phyloP scores from a whole-genome alignment of 2,888 invertebrate species.

The Cynaeus angustus region DNA sequence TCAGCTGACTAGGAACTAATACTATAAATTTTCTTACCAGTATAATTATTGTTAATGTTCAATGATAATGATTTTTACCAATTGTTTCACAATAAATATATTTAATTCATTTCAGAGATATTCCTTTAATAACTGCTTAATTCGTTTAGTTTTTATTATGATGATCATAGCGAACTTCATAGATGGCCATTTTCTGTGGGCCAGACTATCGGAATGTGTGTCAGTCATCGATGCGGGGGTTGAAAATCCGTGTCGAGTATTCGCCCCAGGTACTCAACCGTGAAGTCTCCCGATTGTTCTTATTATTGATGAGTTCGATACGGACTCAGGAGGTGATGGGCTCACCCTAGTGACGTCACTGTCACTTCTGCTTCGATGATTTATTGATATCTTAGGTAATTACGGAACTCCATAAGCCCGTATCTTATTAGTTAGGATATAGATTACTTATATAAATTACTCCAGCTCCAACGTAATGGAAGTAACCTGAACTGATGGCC shows the following conservation, averaged over 20 bases:
- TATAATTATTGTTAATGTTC: too few relatives aligned
- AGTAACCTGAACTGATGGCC: slow-evolving; percentile 51
- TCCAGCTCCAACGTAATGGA: slow-evolving; percentile 53
- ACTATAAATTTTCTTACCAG: too few relatives aligned
- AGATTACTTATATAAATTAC: slow-evolving; percentile 61
- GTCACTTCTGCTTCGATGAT: slow-evolving; percentile 57
- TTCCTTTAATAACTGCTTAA: too few relatives aligned
- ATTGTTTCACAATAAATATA: too few relatives aligned
- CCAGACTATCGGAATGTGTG: slow-evolving; percentile 20
- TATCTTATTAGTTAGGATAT: slow-evolving; percentile 59
- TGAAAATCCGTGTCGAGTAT: slow-evolving; percentile 34
- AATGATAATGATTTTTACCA: too few relatives aligned
- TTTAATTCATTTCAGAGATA: too few relatives aligned
- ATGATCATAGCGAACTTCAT: too few relatives aligned
- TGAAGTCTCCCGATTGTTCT: slow-evolving; percentile 44
- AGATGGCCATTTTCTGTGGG: slow-evolving; percentile 12
- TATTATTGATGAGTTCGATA: slow-evolving; percentile 52
- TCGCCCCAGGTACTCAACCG: slow-evolving; percentile 33
- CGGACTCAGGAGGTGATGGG: slow-evolving; percentile 43
- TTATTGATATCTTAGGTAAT: slow-evolving; percentile 60
- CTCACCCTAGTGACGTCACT: slow-evolving; percentile 52
- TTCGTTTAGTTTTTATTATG: too few relatives aligned
- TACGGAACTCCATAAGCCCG: slow-evolving; percentile 57
- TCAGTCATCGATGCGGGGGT: slow-evolving; percentile 22
- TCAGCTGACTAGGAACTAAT: too few relatives aligned